phyloP scores from a whole-genome alignment of 1,140 invertebrate genomes.

The Teleopsis dalmanni region DNA sequence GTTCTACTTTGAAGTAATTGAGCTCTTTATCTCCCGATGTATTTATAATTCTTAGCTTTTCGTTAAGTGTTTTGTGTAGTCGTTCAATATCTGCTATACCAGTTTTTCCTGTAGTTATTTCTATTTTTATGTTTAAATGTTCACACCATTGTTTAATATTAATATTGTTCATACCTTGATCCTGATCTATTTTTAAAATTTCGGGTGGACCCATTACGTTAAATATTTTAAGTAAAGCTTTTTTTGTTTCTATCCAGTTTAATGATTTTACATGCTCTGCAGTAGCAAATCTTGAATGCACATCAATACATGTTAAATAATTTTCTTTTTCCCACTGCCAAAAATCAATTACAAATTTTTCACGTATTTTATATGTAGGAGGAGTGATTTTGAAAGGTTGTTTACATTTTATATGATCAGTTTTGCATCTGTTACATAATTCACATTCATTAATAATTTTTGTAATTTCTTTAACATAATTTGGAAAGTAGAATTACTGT shows the following conservation, averaged over 20 bases:
- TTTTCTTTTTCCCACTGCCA: constrained; percentile 1
- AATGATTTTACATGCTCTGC: neutral
- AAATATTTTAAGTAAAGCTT: constrained; percentile 6
- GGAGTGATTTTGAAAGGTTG: constrained; percentile 3
- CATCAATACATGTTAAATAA: constrained; percentile 8
- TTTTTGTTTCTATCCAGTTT: constrained; percentile 9
- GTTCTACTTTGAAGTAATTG: neutral
- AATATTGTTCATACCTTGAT: constrained; percentile 2
- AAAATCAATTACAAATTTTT: constrained; percentile 7
- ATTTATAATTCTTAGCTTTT: constrained; percentile 10
- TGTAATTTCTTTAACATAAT: constrained; percentile 4
- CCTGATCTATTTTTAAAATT: constrained; percentile 5
- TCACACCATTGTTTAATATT: constrained; percentile 4
- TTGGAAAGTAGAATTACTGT: constrained; percentile 1
- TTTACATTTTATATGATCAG: neutral
- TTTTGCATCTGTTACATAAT: constrained; percentile 5
- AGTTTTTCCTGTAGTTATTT: constrained; percentile 7
- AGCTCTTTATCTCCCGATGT: neutral
- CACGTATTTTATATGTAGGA: neutral
- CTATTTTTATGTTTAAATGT: neutral
- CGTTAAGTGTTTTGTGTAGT: constrained; percentile 8
- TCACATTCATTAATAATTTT: constrained; percentile 8
- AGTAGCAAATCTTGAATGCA: constrained; percentile 5
- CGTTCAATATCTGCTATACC: constrained; percentile 7
- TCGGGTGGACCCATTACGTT: constrained; percentile 5